phyloP scores from a whole-genome alignment of 2,113 vertebrate species.

The Thamnaconus septentrionalis region DNA sequence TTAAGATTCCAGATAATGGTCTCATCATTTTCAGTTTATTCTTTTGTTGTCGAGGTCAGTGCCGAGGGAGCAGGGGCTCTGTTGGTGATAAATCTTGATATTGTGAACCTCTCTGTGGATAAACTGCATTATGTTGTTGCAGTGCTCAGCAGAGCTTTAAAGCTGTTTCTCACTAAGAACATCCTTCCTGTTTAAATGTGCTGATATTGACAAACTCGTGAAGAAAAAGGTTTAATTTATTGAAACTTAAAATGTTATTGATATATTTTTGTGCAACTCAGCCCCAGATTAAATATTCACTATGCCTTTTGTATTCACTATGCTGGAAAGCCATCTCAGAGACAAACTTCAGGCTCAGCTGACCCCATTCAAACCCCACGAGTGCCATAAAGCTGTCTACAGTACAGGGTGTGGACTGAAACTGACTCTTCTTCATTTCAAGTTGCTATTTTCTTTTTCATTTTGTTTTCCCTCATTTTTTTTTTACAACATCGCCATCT shows the following conservation, averaged over 20 bases:
- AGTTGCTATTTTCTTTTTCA: neutral
- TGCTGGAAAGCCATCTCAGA: slow-evolving; percentile 50
- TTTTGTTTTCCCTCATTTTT: neutral
- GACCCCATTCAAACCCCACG: slow-evolving; percentile 51
- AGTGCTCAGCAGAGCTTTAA: neutral
- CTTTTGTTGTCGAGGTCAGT: slow-evolving; percentile 57
- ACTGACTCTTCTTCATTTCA: neutral
- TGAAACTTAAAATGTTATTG: too few relatives aligned
- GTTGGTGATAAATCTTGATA: slow-evolving; percentile 74
- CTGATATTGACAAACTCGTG: too few relatives aligned
- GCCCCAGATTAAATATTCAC: too few relatives aligned
- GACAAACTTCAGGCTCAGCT: slow-evolving; percentile 53
- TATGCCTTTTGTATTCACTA: too few relatives aligned
- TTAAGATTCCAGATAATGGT: neutral
- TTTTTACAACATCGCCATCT: slow-evolving; percentile 48
- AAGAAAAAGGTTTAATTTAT: too few relatives aligned
- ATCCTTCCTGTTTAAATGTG: too few relatives aligned
- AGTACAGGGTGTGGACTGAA: slow-evolving; percentile 14
- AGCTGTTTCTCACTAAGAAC: too few relatives aligned
- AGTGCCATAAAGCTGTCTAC: slow-evolving; percentile 10
- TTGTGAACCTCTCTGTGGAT: neutral
- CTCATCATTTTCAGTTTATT: slow-evolving; percentile 66
- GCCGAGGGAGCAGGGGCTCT: slow-evolving; percentile 76
- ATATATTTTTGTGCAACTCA: too few relatives aligned
- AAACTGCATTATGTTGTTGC: neutral